phyloP scores from a whole-genome alignment of 1,140 invertebrate genomes.

The Cydia fagiglandana region DNA sequence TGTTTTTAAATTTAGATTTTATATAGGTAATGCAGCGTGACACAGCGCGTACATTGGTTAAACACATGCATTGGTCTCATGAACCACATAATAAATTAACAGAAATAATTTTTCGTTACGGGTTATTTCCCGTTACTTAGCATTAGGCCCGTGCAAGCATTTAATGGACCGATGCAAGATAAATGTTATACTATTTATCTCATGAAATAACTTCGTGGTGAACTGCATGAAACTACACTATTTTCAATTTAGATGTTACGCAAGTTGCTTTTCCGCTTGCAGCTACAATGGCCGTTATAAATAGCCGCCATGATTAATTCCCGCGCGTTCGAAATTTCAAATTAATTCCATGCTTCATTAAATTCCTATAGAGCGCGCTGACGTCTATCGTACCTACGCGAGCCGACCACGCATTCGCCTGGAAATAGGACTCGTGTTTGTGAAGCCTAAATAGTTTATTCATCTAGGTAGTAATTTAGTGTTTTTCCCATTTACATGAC shows the following conservation, averaged over 20 bases:
- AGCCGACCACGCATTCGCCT: not conserved
- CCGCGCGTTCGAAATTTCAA: slow-evolving; percentile 15
- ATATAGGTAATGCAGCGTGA: too few species aligned
- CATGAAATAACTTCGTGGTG: not conserved
- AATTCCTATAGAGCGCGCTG: slow-evolving; percentile 4
- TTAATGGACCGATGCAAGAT: too few species aligned
- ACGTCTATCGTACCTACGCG: not conserved
- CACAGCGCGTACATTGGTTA: too few species aligned
- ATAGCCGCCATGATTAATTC: not conserved
- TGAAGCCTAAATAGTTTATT: not conserved
- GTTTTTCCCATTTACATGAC: too few species aligned
- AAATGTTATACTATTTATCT: not conserved
- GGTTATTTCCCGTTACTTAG: too few species aligned
- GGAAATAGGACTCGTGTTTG: slow-evolving; percentile 4
- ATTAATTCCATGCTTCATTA: slow-evolving; percentile 11
- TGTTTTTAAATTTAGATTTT: too few species aligned
- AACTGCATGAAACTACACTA: not conserved
- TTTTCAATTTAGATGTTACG: not conserved
- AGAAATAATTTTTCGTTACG: too few species aligned
- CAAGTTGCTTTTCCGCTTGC: not conserved
- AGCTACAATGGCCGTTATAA: not conserved
- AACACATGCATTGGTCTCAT: too few species aligned
- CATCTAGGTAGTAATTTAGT: not conserved
- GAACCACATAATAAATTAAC: too few species aligned
- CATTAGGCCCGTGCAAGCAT: too few species aligned